phyloP scores from a whole-genome alignment of 2,888 invertebrate species.

The Lasioglossum marginatum region DNA sequence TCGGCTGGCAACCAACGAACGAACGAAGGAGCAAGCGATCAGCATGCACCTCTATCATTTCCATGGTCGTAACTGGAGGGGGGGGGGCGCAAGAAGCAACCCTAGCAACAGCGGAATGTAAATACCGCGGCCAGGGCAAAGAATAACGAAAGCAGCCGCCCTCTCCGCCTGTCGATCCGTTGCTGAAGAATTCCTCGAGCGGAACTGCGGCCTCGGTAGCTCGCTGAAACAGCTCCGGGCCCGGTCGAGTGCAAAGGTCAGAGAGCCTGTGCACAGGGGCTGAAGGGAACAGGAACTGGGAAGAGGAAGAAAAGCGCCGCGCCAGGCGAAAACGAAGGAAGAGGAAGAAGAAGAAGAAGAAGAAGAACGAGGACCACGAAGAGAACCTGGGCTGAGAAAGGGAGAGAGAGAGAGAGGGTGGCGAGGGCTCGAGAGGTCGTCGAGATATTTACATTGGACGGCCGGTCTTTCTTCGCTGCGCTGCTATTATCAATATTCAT shows the following conservation, averaged over 20 bases:
- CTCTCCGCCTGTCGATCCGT: slow-evolving; percentile 29
- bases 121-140: slow-evolving; percentile 15
- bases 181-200: slow-evolving; percentile 37
- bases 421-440: slow-evolving; percentile 67
- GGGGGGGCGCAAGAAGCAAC: not conserved
- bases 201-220: slow-evolving; percentile 55
- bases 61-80: not conserved
- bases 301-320: slow-evolving; percentile 15
- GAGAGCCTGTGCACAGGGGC: not conserved
- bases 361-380: slow-evolving; percentile 29
- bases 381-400: not conserved
- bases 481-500: slow-evolving; percentile 79
- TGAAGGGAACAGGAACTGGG: slow-evolving; percentile 14
- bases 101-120: slow-evolving; percentile 14
- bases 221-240: slow-evolving; percentile 31
- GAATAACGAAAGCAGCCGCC: slow-evolving; percentile 20
- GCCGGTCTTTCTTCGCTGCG: slow-evolving; percentile 63
- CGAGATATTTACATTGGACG: slow-evolving; percentile 76
- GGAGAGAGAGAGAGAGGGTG: slow-evolving; percentile 49
- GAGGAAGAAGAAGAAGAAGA: slow-evolving; percentile 22
- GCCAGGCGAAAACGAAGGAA: slow-evolving; percentile 20
- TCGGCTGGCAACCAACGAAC: not conserved
- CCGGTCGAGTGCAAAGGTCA: slow-evolving; percentile 64
- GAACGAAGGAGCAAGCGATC: not conserved
- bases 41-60: slow-evolving; percentile 4